phyloP scores from a whole-genome alignment of 2,797 vertebrate genomes.

The Antennarius maculatus region DNA sequence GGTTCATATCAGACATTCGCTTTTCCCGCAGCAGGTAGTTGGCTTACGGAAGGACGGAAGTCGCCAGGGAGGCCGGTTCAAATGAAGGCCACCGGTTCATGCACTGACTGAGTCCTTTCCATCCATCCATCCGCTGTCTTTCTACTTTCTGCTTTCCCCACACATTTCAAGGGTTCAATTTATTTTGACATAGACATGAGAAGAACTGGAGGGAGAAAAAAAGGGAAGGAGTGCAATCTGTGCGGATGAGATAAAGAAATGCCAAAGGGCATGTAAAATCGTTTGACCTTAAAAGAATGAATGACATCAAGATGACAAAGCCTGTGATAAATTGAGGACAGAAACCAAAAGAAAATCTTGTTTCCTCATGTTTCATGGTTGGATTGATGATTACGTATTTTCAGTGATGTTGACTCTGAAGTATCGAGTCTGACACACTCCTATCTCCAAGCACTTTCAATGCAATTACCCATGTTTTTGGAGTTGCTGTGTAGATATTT shows the following conservation, averaged over 20 bases:
- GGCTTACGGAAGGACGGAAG: constrained; percentile 69
- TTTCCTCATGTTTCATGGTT: constrained; percentile 60
- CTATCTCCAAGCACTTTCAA: constrained; percentile 17
- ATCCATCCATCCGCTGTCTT: not conserved
- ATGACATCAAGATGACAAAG: constrained; percentile 63
- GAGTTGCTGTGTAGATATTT: constrained; percentile 16
- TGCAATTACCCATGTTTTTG: constrained; percentile 11
- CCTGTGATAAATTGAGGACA: constrained; percentile 51
- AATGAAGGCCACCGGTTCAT: constrained; percentile 72
- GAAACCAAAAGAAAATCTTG: constrained; percentile 54
- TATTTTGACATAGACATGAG: constrained; percentile 44
- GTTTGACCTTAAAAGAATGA: constrained; percentile 72
- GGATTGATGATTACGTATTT: constrained; percentile 38
- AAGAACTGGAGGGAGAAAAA: constrained; percentile 28
- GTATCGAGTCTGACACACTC: constrained; percentile 33
- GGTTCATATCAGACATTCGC: constrained; percentile 73
- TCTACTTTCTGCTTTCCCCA: constrained; percentile 11
- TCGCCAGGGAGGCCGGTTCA: constrained; percentile 74
- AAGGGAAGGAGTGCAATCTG: constrained; percentile 50
- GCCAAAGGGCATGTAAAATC: constrained; percentile 67
- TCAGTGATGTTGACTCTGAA: constrained; percentile 42
- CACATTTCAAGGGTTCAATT: constrained; percentile 36
- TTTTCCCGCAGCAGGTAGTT: constrained; percentile 75
- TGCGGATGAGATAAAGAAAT: constrained; percentile 68
- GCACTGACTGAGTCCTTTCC: constrained; percentile 44